Evolutionary conservation across 2,113 vertebrate species (phyloP).

Genomic region (Serilophus lunatus): DNA sequence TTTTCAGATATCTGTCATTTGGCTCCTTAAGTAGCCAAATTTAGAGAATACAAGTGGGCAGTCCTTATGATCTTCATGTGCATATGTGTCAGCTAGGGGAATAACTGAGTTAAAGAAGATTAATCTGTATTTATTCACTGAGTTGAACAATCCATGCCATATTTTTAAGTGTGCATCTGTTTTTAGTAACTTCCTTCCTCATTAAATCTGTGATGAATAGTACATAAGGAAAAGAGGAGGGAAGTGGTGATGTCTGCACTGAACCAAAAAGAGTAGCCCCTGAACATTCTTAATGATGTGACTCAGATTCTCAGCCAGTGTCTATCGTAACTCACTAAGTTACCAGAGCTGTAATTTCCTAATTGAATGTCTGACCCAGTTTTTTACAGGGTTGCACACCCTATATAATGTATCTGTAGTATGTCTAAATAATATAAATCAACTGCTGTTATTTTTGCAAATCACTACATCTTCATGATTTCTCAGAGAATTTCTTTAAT

Average conservation of each 20-base stretch:
- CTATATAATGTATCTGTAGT: not conserved
- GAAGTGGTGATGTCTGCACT: not conserved
- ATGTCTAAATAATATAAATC: not conserved
- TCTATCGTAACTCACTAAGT: not conserved
- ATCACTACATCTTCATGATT: not conserved
- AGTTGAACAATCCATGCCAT: not conserved
- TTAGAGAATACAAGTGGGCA: not conserved
- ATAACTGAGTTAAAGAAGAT: not conserved
- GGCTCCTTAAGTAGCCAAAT: not conserved
- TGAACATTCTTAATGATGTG: not conserved
- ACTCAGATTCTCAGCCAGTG: not conserved
- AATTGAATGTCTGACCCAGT: not conserved
- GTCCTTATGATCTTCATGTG: not conserved
- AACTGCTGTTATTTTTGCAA: not conserved
- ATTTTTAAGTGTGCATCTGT: not conserved
- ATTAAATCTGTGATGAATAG: not conserved
- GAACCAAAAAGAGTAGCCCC: not conserved
- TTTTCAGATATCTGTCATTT: not conserved
- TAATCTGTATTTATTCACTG: not conserved
- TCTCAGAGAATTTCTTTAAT: slow-evolving; percentile 45
- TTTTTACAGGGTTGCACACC: not conserved
- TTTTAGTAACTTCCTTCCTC: not conserved
- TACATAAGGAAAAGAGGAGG: not conserved
- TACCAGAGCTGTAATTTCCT: not conserved
- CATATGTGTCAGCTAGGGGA: not conserved